Evolutionary conservation across 1,140 invertebrate genomes (phyloP), one percentile per base, ranked within the genome.

Genomic region (Akabosia matsudoensis): DNA sequence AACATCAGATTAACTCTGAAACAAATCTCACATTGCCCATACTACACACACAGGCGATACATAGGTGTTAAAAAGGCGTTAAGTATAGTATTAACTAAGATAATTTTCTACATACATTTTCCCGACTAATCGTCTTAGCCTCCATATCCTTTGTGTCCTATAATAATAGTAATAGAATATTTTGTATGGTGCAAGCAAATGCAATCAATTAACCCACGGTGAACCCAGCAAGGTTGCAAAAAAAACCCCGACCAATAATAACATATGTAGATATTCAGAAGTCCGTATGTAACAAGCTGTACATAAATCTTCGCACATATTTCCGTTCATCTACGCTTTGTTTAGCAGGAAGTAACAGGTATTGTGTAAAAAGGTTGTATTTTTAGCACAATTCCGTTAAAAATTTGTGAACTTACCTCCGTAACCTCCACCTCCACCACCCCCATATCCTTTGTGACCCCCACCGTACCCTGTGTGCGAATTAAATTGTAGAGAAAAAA

Each of bases 351-450:
- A n/a, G n/a, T n/a, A 45, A 45, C 37, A 10, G 37, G 7, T 18
- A 45, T 45, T 45, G 37, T 45, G 18, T 45, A 18, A 45, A 45
- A 45, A 45, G 7, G n/a, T n/a, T n/a, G n/a, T n/a, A 45, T 45
- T 10, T 45, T 10, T 45, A n/a, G 18, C 37, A 45, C 37, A 45
- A 45, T 45, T 10, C 7, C 18, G 37, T 45, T 45, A 45, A 45
- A 45, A 18, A 45, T 45, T 18, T 10, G 37, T 45, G 37, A 45
- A 45, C 7, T n/a, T n/a, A n/a, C 67, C 37, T 28, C 71, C 71
- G 30, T 70, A 56, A 1, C 78, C 78, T 7, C 75, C 75, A 30
- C 56, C 31, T 22, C 76, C 76, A 0, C 73, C 72, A 73, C 76
- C 67, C 61, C 67, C 64, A 30, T 77, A 33, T 22, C 76, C 76